Percentiles rank a stretch among this genome's conserved stretches.
phyloP scores from a whole-genome alignment of 2,888 invertebrate genomes.

The Abscondita cerata region DNA sequence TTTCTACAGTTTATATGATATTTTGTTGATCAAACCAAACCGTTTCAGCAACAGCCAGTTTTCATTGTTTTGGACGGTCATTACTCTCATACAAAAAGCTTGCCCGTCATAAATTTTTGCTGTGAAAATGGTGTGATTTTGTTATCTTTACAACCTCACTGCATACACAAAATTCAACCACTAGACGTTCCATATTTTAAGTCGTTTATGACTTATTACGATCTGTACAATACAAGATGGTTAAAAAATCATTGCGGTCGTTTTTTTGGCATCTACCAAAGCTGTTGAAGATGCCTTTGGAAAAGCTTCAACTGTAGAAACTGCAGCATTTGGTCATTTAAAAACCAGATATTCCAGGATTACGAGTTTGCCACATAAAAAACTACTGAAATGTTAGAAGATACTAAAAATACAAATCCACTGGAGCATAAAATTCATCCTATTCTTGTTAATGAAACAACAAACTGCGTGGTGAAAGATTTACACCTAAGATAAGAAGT shows the following conservation, averaged over 20 bases:
- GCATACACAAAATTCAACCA: not conserved
- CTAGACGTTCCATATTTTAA: not conserved
- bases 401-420: not conserved
- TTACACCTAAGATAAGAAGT: too few relatives aligned
- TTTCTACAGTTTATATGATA: conserved; percentile 26
- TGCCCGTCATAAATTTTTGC: not conserved
- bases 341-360: not conserved
- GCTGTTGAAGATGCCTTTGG: not conserved
- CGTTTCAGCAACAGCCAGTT: conserved; percentile 16
- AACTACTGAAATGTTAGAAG: not conserved
- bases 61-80: conserved; percentile 1
- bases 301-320: not conserved
- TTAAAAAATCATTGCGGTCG: not conserved
- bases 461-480: too few relatives aligned
- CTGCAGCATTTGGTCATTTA: not conserved
- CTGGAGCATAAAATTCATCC: too few relatives aligned
- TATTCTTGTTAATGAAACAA: too few relatives aligned
- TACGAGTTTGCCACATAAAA: not conserved
- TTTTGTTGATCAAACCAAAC: conserved; percentile 29
- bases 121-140: not conserved
- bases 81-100: not conserved
- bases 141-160: not conserved
- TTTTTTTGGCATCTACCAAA: not conserved
- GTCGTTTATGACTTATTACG: not conserved
- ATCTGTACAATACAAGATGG: not conserved